These are phyloP conservation scores for Meleagris gallopavo DNA, from an alignment of 2,113 vertebrate genomes.

Conservation along the genomic window DNA sequence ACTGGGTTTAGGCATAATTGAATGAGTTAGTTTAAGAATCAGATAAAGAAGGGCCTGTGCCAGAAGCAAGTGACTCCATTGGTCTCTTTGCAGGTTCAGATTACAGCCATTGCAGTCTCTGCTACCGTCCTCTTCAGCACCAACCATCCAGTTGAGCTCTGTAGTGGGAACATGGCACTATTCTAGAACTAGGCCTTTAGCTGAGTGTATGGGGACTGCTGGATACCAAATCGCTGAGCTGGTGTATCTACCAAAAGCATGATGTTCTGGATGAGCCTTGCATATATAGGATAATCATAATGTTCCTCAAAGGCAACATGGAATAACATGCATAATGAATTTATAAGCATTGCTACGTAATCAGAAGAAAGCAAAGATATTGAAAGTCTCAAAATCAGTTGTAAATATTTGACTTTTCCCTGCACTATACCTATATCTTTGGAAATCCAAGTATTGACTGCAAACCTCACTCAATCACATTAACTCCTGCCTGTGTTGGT, in stretches of 20 bases:
- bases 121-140: background rate
- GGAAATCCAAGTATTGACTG: background rate
- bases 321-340: background rate
- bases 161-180: background rate
- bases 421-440: background rate
- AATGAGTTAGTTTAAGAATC: background rate
- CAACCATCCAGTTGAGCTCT: background rate
- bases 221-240: background rate
- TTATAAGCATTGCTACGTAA: background rate
- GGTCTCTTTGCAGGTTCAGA: background rate
- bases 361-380: background rate
- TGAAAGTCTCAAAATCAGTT: background rate
- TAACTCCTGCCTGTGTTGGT: background rate
- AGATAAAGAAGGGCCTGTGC: background rate
- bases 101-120: background rate
- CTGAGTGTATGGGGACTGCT: background rate
- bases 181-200: background rate
- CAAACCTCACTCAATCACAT: background rate
- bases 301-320: background rate
- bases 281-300: background rate
- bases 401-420: background rate
- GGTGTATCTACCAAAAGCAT: background rate
- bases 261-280: background rate
- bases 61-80: background rate
- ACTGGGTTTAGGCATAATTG: background rate